Percentiles rank a stretch among this genome's conserved stretches.
These are phyloP conservation scores for Dynastes tityus DNA, from an alignment of 2,888 invertebrate species.

Conservation along the genomic window DNA sequence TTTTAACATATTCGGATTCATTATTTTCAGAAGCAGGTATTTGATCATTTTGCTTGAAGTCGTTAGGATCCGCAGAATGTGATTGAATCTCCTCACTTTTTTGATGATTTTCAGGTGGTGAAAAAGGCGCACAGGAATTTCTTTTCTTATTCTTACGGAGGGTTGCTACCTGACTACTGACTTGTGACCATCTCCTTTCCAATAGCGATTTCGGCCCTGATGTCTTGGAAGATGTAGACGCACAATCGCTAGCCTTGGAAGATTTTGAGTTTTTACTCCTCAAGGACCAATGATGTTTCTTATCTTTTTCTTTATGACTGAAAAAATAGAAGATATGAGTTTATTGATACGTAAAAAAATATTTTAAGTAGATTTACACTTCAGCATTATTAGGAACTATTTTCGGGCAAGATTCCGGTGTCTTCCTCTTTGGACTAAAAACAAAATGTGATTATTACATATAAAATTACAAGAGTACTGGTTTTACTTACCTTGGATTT, in stretches of 20 bases:
- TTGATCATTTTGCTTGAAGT: slow-evolving; percentile 17
- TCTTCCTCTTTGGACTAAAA: slow-evolving; percentile 61
- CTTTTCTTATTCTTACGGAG: slow-evolving; percentile 63
- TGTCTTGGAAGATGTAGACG: slow-evolving; percentile 52
- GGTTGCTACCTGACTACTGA: slow-evolving; percentile 68
- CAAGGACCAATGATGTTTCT: slow-evolving; percentile 63
- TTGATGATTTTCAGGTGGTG: slow-evolving; percentile 67
- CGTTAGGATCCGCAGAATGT: slow-evolving; percentile 14
- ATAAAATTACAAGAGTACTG: neutral
- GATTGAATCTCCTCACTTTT: slow-evolving; percentile 49
- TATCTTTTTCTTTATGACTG: slow-evolving; percentile 59
- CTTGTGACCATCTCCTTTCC: slow-evolving; percentile 74
- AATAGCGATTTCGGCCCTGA: slow-evolving; percentile 60
- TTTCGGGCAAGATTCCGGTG: slow-evolving; percentile 50
- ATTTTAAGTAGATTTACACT: slow-evolving; percentile 35
- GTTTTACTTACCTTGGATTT: slow-evolving; percentile 74
- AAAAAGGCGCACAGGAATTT: slow-evolving; percentile 62
- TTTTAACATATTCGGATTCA: slow-evolving; percentile 77
- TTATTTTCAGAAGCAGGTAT: slow-evolving; percentile 36
- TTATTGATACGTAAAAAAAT: slow-evolving; percentile 2
- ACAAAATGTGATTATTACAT: slow-evolving; percentile 27
- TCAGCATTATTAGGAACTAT: slow-evolving; percentile 33
- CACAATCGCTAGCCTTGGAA: slow-evolving; percentile 48
- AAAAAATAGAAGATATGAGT: slow-evolving; percentile 42
- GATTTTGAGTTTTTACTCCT: slow-evolving; percentile 50